Evolutionary conservation across 2,113 vertebrate species (phyloP).

Genomic region (Gnathonemus longibarbis): DNA sequence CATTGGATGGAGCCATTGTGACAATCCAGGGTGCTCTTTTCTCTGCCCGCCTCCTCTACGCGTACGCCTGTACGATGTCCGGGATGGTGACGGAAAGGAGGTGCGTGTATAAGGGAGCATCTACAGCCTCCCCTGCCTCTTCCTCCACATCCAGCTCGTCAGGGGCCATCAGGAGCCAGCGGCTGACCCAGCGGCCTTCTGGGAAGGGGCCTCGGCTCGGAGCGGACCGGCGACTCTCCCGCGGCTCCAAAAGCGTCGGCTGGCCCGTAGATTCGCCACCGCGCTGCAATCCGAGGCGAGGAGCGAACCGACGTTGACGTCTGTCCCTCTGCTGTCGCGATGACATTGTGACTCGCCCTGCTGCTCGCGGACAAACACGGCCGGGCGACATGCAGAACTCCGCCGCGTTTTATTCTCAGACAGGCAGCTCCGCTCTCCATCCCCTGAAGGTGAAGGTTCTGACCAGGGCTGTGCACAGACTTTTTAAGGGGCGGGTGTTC

Average conservation of each 20-base stretch:
- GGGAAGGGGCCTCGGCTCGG: not conserved
- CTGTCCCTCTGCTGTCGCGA: slow-evolving; percentile 35
- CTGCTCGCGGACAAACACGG: slow-evolving; percentile 35
- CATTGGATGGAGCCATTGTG: not conserved
- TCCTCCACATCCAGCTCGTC: not conserved
- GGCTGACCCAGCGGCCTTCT: not conserved
- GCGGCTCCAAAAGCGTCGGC: not conserved
- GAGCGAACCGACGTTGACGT: slow-evolving; percentile 24
- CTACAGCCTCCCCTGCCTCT: not conserved
- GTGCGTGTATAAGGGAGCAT: not conserved
- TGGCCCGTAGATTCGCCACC: slow-evolving; percentile 16
- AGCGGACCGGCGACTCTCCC: not conserved
- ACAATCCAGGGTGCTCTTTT: not conserved
- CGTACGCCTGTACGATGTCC: not conserved
- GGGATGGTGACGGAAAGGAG: not conserved
- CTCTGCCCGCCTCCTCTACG: not conserved
- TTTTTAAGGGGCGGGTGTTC: not conserved
- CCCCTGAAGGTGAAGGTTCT: slow-evolving; percentile 9
- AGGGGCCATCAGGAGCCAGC: not conserved
- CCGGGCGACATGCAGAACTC: slow-evolving; percentile 45
- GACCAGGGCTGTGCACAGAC: not conserved
- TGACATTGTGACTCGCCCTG: slow-evolving; percentile 39
- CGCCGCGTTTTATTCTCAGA: slow-evolving; percentile 41
- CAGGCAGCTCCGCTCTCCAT: slow-evolving; percentile 53
- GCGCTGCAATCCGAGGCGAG: slow-evolving; percentile 25